A percentile compares a stretch with the other conserved stretches of the same genome.
Conservation (phyloP, 2,888 invertebrate genomes). For the Aporophyla nigra region DNA sequence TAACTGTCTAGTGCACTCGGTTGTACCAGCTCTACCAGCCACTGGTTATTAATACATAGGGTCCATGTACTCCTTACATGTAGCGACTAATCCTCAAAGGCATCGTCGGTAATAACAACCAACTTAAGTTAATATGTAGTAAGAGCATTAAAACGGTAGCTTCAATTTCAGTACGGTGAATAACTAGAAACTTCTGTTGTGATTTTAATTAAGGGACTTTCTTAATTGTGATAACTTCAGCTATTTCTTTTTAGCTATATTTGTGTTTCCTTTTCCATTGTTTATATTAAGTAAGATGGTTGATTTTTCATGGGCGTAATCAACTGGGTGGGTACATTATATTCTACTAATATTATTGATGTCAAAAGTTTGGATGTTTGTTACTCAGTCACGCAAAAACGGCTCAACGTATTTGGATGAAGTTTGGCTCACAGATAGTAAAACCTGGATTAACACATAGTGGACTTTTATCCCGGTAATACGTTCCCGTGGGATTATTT, state of each 20-base stretch:
- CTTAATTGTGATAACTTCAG: not conserved
- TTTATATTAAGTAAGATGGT: not conserved
- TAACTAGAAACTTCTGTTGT: not conserved
- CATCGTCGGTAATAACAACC: slow-evolving; percentile 23
- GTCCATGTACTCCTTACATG: slow-evolving; percentile 13
- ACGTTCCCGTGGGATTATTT: too few species aligned
- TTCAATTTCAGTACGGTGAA: slow-evolving; percentile 6
- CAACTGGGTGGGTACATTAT: not conserved
- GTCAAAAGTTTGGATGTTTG: too few species aligned
- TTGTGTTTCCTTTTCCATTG: not conserved
- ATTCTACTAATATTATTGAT: too few species aligned
- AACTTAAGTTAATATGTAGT: slow-evolving; percentile 15
- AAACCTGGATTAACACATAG: too few species aligned
- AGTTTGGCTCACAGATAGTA: too few species aligned
- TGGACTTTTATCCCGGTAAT: too few species aligned
- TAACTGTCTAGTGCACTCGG: slow-evolving; percentile 73
- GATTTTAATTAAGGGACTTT: not conserved
- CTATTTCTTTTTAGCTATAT: not conserved
- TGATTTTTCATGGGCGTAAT: not conserved
- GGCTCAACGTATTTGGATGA: too few species aligned
- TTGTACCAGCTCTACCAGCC: slow-evolving; percentile 40
- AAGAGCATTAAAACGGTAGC: not conserved
- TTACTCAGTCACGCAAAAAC: too few species aligned
- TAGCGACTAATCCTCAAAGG: slow-evolving; percentile 37
- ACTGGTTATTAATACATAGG: slow-evolving; percentile 51